Evolutionary conservation across 2,797 vertebrate species (phyloP).

Genomic region (Tenualosa thibaudeaui): DNA sequence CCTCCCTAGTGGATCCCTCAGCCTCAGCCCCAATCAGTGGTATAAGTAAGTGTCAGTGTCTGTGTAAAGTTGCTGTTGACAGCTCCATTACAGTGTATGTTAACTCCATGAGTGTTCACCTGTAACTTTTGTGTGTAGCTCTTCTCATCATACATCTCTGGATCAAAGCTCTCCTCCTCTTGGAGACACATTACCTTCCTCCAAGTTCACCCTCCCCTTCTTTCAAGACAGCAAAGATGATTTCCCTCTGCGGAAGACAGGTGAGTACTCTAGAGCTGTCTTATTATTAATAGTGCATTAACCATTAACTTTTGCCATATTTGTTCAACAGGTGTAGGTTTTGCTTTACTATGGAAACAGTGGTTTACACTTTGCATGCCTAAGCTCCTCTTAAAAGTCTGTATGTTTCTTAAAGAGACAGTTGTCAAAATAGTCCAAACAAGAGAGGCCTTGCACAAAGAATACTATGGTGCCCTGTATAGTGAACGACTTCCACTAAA

Average conservation of each 20-base stretch:
- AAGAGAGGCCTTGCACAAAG: too few relatives aligned
- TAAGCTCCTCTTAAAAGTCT: too few relatives aligned
- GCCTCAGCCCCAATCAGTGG: conserved; percentile 94
- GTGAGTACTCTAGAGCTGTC: conserved; percentile 67
- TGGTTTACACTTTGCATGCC: too few relatives aligned
- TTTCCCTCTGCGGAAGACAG: conserved; percentile 98
- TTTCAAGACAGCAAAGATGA: conserved; percentile 90
- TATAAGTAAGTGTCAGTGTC: conserved; percentile 83
- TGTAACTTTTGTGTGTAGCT: conserved; percentile 70
- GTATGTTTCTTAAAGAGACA: too few relatives aligned
- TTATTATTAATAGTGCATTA: background rate
- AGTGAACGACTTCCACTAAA: too few relatives aligned
- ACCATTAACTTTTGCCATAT: conserved; percentile 25
- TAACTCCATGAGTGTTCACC: background rate
- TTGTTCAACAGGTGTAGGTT: background rate
- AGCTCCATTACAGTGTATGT: background rate
- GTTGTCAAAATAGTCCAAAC: too few relatives aligned
- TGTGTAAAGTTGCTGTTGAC: background rate
- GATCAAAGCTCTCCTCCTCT: conserved; percentile 98
- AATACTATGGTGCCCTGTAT: too few relatives aligned
- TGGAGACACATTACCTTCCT: conserved; percentile 89
- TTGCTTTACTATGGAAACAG: too few relatives aligned
- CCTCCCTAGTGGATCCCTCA: conserved; percentile 80
- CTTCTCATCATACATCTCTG: conserved; percentile 94
- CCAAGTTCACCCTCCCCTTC: conserved; percentile 90